These are phyloP conservation scores for Junonia oenone DNA, from an alignment of 2,888 invertebrate genomes.

Conservation along the genomic window DNA sequence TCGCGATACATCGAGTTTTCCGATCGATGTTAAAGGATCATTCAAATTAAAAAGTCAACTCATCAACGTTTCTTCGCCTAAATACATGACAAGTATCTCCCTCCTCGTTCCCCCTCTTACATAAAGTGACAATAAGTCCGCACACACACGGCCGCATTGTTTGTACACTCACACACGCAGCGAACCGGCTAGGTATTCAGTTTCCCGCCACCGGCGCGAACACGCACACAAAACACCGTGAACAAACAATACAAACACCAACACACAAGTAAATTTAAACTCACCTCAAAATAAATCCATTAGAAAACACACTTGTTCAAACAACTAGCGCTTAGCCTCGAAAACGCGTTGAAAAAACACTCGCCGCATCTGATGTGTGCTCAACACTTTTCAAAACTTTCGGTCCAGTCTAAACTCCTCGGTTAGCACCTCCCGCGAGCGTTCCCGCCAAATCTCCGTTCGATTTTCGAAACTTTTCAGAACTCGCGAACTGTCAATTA, in stretches of 20 bases:
- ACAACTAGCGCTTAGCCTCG: conserved; percentile 80
- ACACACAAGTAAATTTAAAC: conserved; percentile 79
- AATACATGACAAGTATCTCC: conserved; percentile 77
- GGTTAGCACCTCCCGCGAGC: conserved; percentile 42
- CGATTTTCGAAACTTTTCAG: background rate
- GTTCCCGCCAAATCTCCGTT: conserved; percentile 57
- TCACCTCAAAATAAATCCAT: conserved; percentile 81
- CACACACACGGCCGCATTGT: conserved; percentile 60
- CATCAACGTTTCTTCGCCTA: conserved; percentile 74
- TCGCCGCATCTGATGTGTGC: conserved; percentile 67
- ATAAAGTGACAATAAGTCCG: conserved; percentile 75
- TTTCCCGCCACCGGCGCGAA: conserved; percentile 76
- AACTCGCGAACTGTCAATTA: conserved; percentile 6
- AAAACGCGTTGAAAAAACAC: conserved; percentile 79
- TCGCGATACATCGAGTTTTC: conserved; percentile 29
- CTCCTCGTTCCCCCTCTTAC: conserved; percentile 69
- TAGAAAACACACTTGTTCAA: conserved; percentile 81
- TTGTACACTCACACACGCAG: conserved; percentile 65
- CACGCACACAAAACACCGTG: conserved; percentile 75
- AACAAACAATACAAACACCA: conserved; percentile 78
- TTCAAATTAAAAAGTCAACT: conserved; percentile 73
- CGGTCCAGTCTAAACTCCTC: conserved; percentile 56
- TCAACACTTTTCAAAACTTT: conserved; percentile 76
- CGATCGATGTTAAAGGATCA: conserved; percentile 46
- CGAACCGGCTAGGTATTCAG: conserved; percentile 73